phyloP scores from a whole-genome alignment of 2,888 invertebrate genomes.

The Furcula furcula region DNA sequence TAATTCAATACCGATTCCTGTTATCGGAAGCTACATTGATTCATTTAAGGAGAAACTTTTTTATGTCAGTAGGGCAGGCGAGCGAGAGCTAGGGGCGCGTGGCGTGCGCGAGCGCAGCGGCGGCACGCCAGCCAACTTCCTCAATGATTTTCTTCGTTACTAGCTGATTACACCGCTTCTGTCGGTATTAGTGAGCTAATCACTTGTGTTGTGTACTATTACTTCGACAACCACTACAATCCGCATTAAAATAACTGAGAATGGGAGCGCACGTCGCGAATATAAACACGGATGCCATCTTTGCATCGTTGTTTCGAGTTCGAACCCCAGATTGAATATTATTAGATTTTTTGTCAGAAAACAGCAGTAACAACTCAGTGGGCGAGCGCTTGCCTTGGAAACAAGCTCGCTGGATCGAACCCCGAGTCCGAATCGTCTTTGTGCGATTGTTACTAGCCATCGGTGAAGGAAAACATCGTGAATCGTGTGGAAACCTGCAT shows the following conservation, averaged over 20 bases:
- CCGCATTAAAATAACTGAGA: conserved; percentile 9
- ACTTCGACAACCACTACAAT: conserved; percentile 10
- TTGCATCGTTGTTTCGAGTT: too few relatives aligned
- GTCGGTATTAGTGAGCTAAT: conserved; percentile 11
- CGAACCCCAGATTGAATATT: too few relatives aligned
- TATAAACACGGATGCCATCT: too few relatives aligned
- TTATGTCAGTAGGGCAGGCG: conserved; percentile 50
- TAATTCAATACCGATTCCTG: conserved; percentile 24
- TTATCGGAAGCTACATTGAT: conserved; percentile 26
- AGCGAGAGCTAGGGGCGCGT: conserved; percentile 27
- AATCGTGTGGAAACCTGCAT: too few relatives aligned
- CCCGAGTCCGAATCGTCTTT: too few relatives aligned
- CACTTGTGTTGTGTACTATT: conserved; percentile 6
- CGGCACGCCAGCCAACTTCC: conserved; percentile 11
- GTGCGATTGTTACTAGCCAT: too few relatives aligned
- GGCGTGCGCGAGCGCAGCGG: conserved; percentile 16
- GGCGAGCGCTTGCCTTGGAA: too few relatives aligned
- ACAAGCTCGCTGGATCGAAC: too few relatives aligned
- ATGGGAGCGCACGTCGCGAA: conserved; percentile 7
- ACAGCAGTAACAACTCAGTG: too few relatives aligned
- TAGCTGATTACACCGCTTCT: conserved; percentile 7
- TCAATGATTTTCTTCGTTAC: conserved; percentile 6
- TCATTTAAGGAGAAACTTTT: conserved; percentile 54
- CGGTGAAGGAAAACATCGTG: too few relatives aligned
- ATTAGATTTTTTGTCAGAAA: too few relatives aligned